These are phyloP conservation scores for Alligator sinensis DNA, from an alignment of 2,113 vertebrate species.

Conservation along the genomic window DNA sequence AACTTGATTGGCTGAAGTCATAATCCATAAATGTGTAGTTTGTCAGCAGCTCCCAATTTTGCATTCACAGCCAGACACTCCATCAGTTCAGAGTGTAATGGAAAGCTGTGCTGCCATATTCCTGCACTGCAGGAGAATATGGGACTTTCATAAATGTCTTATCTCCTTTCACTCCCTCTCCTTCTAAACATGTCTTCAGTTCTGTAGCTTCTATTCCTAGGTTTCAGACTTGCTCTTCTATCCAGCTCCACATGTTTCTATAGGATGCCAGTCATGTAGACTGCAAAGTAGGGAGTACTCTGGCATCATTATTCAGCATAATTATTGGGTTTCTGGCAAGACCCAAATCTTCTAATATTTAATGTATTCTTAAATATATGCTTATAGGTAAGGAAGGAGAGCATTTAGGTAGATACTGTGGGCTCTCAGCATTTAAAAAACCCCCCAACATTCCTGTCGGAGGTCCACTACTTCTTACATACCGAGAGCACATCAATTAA, in stretches of 20 bases:
- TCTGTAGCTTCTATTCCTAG: background rate
- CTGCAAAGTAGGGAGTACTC: background rate
- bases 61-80: rapidly evolving
- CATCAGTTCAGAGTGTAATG: rapidly evolving
- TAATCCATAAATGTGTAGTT: background rate
- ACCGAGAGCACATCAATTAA: background rate
- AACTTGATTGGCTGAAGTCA: background rate
- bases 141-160: background rate
- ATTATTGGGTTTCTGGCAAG: background rate
- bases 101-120: background rate
- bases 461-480: background rate
- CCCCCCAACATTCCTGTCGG: background rate
- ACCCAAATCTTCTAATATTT: background rate
- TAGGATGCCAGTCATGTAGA: background rate
- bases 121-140: background rate
- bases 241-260: background rate
- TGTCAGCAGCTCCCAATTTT: background rate
- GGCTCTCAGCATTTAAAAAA: background rate
- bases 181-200: background rate
- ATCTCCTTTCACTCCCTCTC: background rate
- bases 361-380: background rate
- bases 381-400: background rate
- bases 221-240: background rate
- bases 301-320: background rate
- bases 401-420: background rate